Evolutionary conservation across 2,113 vertebrate species (phyloP), one percentile per base, ranked within the genome.

Genomic region (Seriola quinqueradiata): DNA sequence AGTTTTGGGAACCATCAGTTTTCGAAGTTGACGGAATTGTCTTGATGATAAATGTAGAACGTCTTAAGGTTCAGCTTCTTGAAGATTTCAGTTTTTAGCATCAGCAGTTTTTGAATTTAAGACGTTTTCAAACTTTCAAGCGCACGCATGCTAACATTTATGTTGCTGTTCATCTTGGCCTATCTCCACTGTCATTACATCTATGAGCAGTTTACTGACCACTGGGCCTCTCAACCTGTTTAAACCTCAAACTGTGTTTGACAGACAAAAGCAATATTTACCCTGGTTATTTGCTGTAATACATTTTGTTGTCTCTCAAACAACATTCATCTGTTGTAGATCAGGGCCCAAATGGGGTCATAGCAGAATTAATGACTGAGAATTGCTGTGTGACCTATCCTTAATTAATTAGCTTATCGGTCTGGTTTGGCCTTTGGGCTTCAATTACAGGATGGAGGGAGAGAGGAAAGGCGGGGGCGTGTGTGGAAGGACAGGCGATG

Each of bases 401-500:
- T 75, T 86, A 86, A 92, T 90, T 76, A 92, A 92, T 92, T 83
- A 81, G 83, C 83, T 90, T 90, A 83, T 71, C 57, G 58, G 78
- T 60, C 23, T 50, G 25, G 46, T 70, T 69, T 87, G 86, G 89
- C 92, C 87, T 90, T 85, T 85, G 46, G 86, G 86, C 86, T 77
- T 42, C 76, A 81, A 87, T 90, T 81, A 86, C 58, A 77, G 38
- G 76, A 80, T 34, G 72, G 32, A 70, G 28, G 13, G 64, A 50
- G 75, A 21, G 69, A 42, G 54, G 32, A 8, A 58, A 40, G 1
- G 60, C 11, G 32, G 63, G 48, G 1, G 60, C 14, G 32, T 12
- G 58, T 68, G 48, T 50, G 79, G 46, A 40, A 50, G 34, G 64
- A n/a, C 32, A 25, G 52, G 65, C 12, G 42, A 73, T 68, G 71